Conservation (phyloP, 1,140 invertebrate species). For the Phymorhynchus buccinoides region DNA sequence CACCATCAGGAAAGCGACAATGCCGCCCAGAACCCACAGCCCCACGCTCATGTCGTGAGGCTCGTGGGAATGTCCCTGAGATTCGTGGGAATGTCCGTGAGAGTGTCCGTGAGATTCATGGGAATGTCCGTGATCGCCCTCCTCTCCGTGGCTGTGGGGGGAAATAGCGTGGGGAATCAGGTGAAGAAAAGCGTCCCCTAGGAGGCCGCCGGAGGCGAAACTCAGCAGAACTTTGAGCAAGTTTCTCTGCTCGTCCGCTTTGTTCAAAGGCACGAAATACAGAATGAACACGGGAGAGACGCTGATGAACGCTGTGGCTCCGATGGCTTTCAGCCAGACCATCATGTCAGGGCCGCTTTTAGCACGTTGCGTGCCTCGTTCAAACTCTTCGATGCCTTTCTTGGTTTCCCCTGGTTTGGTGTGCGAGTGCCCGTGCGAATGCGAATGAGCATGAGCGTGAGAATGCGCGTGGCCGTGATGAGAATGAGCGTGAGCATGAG, state of each 20-base stretch:
- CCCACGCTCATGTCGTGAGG: conserved; percentile 85
- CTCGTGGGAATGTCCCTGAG: conserved; percentile 72
- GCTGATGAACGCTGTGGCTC: conserved; percentile 93
- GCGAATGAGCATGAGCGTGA: conserved; percentile 48
- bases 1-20: conserved; percentile 90
- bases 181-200: conserved; percentile 97
- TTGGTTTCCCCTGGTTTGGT: conserved; percentile 34
- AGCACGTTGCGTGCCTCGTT: not conserved
- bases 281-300: conserved; percentile 94
- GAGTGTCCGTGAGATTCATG: conserved; percentile 77
- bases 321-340: conserved; percentile 69
- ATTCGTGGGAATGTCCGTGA: conserved; percentile 62
- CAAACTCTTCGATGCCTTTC: conserved; percentile 30
- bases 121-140: conserved; percentile 76
- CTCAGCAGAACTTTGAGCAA: conserved; percentile 91
- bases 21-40: conserved; percentile 91
- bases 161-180: conserved; percentile 94
- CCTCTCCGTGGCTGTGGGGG: conserved; percentile 73
- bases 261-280: conserved; percentile 93
- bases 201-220: conserved; percentile 94
- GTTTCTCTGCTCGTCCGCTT: conserved; percentile 80
- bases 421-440: conserved; percentile 64
- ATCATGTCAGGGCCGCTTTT: conserved; percentile 41
- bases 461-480: conserved; percentile 58
- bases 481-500: conserved; percentile 62